Percentiles rank a stretch among this genome's conserved stretches.
These are phyloP conservation scores for Augiades crinisus DNA, from an alignment of 2,888 invertebrate species.

Conservation along the genomic window DNA sequence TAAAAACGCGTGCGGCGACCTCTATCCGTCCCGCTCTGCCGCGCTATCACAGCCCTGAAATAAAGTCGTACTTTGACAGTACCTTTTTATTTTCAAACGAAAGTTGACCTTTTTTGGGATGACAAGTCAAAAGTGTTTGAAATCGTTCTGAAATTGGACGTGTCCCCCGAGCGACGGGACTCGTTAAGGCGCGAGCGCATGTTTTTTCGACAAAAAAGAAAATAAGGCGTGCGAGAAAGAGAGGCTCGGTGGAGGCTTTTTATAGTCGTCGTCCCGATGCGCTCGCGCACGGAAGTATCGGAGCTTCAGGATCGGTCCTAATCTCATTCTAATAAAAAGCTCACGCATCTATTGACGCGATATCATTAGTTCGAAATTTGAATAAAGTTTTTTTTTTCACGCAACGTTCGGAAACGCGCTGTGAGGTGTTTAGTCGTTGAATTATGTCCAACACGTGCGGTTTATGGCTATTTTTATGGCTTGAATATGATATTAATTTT, in stretches of 20 bases:
- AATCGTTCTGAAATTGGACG: constrained; percentile 55
- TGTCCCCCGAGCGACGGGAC: constrained; percentile 57
- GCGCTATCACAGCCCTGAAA: constrained; percentile 42
- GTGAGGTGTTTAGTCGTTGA: constrained; percentile 62
- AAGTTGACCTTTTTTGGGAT: constrained; percentile 54
- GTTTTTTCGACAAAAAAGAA: constrained; percentile 65
- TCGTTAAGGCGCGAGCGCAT: constrained; percentile 60
- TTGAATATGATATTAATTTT: constrained; percentile 64
- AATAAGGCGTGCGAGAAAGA: constrained; percentile 75
- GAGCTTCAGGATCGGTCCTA: constrained; percentile 73
- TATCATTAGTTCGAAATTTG: constrained; percentile 60
- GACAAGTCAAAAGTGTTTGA: constrained; percentile 55
- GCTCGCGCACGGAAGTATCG: constrained; percentile 77
- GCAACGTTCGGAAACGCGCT: constrained; percentile 45
- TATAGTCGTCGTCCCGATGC: constrained; percentile 77
- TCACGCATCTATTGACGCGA: constrained; percentile 74
- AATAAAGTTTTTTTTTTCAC: constrained; percentile 55
- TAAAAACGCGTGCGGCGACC: constrained; percentile 47
- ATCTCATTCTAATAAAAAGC: constrained; percentile 79
- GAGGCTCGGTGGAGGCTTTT: constrained; percentile 73
- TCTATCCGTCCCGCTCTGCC: constrained; percentile 56
- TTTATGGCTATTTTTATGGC: constrained; percentile 73
- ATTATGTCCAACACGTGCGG: constrained; percentile 72
- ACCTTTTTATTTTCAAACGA: constrained; percentile 48
- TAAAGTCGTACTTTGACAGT: constrained; percentile 50